Conservation (phyloP, 37 sponge, comb jelly and placozoan genomes). For the Chondrilla cf. caribensis region DNA sequence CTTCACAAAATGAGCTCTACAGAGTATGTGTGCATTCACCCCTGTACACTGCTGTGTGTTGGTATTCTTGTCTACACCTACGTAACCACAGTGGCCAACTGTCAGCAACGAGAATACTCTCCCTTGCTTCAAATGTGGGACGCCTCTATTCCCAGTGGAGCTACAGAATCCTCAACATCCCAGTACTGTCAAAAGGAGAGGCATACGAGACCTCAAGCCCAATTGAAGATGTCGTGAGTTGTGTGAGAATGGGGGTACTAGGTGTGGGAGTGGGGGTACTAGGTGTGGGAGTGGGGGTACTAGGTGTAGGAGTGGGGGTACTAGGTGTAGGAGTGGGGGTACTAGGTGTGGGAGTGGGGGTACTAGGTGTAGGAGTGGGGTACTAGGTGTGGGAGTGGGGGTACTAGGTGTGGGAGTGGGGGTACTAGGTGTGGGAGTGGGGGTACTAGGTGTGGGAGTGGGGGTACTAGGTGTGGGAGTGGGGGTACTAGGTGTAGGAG, state of each 20-base stretch:
- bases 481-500: too few species aligned
- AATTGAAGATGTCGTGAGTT: slow-evolving; percentile 12
- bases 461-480: too few species aligned
- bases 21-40: not conserved
- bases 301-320: too few species aligned
- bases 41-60: not conserved
- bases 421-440: too few species aligned
- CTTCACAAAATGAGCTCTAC: not conserved
- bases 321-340: not conserved
- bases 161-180: not conserved
- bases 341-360: not conserved
- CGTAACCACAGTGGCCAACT: not conserved
- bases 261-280: not conserved
- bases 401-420: too few species aligned
- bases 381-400: too few species aligned
- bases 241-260: not conserved
- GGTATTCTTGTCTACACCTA: not conserved
- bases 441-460: too few species aligned
- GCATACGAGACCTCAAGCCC: not conserved
- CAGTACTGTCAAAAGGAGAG: slow-evolving; percentile 5
- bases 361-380: too few species aligned
- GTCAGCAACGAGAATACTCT: not conserved
- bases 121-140: not conserved
- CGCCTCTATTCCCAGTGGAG: slow-evolving; percentile 5
- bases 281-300: not conserved